Conservation (phyloP, 2,888 invertebrate species). For the Tetranychus piercei region DNA sequence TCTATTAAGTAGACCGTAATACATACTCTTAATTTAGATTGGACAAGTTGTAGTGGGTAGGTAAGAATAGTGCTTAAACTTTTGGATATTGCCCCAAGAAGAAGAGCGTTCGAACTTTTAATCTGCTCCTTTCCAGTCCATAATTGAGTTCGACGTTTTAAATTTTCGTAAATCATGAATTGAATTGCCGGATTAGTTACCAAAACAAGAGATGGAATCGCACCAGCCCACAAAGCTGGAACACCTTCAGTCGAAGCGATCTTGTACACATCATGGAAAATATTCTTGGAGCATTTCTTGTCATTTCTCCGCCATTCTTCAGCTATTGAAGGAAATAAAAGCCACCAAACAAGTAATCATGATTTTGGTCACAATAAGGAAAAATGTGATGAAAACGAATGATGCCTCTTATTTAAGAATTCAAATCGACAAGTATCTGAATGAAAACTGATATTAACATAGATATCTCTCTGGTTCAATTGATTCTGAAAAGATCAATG, state of each 20-base stretch:
- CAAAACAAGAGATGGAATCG: constrained; percentile 60
- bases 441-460: too few relatives aligned
- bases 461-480: neutral
- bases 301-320: constrained; percentile 5
- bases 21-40: constrained; percentile 50
- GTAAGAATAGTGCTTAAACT: constrained; percentile 67
- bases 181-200: constrained; percentile 77
- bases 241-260: constrained; percentile 49
- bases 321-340: constrained; percentile 13
- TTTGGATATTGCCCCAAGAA: constrained; percentile 66
- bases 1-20: too few relatives aligned
- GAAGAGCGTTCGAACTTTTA: constrained; percentile 43
- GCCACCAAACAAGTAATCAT: constrained; percentile 29
- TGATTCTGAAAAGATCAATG: constrained; percentile 12
- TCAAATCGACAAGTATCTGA: too few relatives aligned
- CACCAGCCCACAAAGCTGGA: constrained; percentile 59
- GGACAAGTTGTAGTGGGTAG: constrained; percentile 69
- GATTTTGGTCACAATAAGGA: constrained; percentile 29
- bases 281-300: constrained; percentile 12
- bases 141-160: constrained; percentile 40
- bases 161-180: constrained; percentile 71
- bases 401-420: neutral
- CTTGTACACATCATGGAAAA: constrained; percentile 24
- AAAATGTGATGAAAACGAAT: neutral
- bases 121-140: constrained; percentile 29